Evolutionary conservation across 2,797 vertebrate species (phyloP).

Genomic region (Pipistrellus nathusii): DNA sequence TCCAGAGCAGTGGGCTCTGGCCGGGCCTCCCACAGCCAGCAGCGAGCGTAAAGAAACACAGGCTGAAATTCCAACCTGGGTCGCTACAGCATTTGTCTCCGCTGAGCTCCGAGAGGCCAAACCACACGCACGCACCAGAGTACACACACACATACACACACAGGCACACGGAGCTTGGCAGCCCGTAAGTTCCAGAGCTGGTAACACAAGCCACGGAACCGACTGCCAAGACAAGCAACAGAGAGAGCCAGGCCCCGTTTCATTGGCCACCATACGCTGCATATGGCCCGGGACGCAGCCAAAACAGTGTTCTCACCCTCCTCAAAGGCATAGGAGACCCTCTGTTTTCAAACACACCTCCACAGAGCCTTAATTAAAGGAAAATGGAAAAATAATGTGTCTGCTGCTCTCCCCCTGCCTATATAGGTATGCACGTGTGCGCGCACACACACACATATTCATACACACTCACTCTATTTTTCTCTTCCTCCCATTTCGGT

Average conservation of each 20-base stretch:
- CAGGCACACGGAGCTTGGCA: constrained; percentile 87
- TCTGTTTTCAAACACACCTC: constrained; percentile 92
- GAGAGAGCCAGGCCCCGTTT: constrained; percentile 89
- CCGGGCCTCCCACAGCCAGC: constrained; percentile 63
- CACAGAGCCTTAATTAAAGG: constrained; percentile 90
- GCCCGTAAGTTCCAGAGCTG: constrained; percentile 89
- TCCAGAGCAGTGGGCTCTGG: constrained; percentile 36
- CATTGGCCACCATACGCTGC: constrained; percentile 90
- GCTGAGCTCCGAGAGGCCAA: constrained; percentile 84
- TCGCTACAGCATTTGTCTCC: constrained; percentile 87
- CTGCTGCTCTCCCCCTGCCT: constrained; percentile 79
- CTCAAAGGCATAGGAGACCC: constrained; percentile 91
- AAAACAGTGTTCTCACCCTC: constrained; percentile 90
- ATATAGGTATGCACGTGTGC: constrained; percentile 52
- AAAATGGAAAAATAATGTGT: constrained; percentile 89
- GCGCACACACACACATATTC: constrained; percentile 29
- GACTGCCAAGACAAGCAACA: constrained; percentile 91
- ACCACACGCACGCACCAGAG: constrained; percentile 71
- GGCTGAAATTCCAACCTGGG: constrained; percentile 82
- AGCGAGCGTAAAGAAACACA: constrained; percentile 73
- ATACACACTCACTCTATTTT: constrained; percentile 74
- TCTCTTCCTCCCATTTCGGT: constrained; percentile 82
- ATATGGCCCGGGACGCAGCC: constrained; percentile 90
- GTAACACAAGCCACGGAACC: constrained; percentile 89
- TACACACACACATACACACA: constrained; percentile 33